Evolutionary conservation across 2,797 vertebrate species (phyloP).

Genomic region (Chaunax sp.): DNA sequence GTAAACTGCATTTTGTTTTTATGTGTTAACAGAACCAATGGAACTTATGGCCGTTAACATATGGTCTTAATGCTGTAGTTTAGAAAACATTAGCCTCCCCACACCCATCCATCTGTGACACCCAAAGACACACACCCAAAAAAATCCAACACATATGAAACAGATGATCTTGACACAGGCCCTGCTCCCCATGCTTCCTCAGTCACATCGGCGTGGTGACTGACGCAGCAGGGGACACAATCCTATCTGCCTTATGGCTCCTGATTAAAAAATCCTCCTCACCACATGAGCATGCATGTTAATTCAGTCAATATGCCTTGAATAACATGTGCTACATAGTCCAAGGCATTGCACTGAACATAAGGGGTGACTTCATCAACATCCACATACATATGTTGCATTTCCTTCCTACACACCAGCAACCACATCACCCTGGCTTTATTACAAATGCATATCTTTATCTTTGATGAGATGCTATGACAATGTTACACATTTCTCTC

Average conservation of each 20-base stretch:
- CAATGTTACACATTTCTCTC: background rate
- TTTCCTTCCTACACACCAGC: constrained; percentile 1
- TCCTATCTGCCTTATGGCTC: constrained; percentile 54
- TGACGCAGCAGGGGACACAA: background rate
- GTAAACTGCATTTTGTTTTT: too few relatives aligned
- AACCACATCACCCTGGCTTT: constrained; percentile 1
- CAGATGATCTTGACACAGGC: constrained; percentile 39
- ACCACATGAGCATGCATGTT: background rate
- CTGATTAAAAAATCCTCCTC: constrained; percentile 10
- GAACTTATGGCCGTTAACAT: too few relatives aligned
- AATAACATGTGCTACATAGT: constrained; percentile 3
- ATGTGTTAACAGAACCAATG: too few relatives aligned
- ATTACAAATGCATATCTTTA: background rate
- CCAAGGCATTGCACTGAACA: constrained; percentile 5
- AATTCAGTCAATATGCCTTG: background rate
- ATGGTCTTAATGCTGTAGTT: background rate
- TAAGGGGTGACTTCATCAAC: constrained; percentile 29
- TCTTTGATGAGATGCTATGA: constrained; percentile 16
- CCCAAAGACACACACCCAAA: constrained; percentile 8
- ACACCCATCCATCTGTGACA: constrained; percentile 14
- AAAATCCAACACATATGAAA: constrained; percentile 15
- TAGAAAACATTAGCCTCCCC: constrained; percentile 1
- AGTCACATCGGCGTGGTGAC: constrained; percentile 28
- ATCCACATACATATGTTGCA: background rate
- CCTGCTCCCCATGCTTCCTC: constrained; percentile 10